Percentiles rank a stretch among this genome's conserved stretches.
Evolutionary conservation across 2,797 vertebrate species (phyloP).

Genomic region (Leuciscus waleckii): DNA sequence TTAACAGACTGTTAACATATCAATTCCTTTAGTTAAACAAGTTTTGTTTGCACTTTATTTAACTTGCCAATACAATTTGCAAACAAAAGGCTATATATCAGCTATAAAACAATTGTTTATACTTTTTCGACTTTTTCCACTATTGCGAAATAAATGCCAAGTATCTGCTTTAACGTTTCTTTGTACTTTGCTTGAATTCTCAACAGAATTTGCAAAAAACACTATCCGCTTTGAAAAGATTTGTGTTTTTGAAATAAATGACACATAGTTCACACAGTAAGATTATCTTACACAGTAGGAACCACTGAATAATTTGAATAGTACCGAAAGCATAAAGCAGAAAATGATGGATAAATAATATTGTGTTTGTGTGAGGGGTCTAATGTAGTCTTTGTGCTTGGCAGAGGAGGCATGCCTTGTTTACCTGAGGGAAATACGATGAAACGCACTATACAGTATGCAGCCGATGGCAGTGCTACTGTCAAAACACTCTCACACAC

Average conservation of each 20-base stretch:
- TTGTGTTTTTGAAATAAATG: neutral
- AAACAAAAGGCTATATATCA: neutral
- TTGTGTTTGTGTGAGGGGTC: neutral
- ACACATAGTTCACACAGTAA: neutral
- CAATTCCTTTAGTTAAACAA: neutral
- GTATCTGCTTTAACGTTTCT: neutral
- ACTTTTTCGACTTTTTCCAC: neutral
- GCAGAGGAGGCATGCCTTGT: neutral
- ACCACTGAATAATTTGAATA: neutral
- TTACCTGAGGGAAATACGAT: neutral
- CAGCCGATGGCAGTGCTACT: constrained; percentile 1
- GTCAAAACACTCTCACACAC: constrained; percentile 28
- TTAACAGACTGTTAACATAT: neutral
- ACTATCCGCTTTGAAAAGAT: neutral
- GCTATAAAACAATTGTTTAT: neutral
- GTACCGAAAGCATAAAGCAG: neutral
- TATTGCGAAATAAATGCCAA: neutral
- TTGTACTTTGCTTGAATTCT: neutral
- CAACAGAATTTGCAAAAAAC: neutral
- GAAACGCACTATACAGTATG: constrained; percentile 7
- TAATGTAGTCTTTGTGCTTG: constrained; percentile 10
- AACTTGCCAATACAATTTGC: neutral
- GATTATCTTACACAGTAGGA: neutral
- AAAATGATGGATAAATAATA: neutral
- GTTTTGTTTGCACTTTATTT: neutral